These are phyloP conservation scores for Erythrolamprus reginae DNA, from an alignment of 2,113 vertebrate species.

Conservation along the genomic window DNA sequence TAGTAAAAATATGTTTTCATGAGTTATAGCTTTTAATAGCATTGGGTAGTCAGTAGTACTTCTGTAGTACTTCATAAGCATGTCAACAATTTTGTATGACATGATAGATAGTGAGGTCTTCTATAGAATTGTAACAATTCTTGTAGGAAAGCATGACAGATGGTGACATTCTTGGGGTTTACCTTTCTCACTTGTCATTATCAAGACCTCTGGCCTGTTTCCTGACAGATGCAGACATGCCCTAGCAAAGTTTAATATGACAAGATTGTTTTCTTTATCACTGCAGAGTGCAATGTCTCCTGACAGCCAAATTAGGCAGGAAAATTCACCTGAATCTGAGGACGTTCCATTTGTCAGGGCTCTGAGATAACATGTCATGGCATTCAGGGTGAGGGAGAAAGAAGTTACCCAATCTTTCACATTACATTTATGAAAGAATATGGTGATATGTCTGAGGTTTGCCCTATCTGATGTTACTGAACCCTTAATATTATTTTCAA, in stretches of 20 bases:
- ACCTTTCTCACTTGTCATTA: conserved; percentile 74
- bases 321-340: conserved; percentile 53
- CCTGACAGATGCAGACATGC: conserved; percentile 50
- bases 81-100: conserved; percentile 34
- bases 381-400: conserved; percentile 53
- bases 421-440: conserved; percentile 50
- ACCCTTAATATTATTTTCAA: conserved; percentile 43
- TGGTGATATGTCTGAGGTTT: conserved; percentile 45
- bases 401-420: conserved; percentile 60
- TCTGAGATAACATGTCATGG: conserved; percentile 65
- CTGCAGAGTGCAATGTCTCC: conserved; percentile 38
- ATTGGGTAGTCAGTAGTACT: not conserved
- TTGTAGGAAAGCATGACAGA: conserved; percentile 53
- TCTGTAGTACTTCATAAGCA: conserved; percentile 31
- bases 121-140: not conserved
- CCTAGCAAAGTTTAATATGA: conserved; percentile 62
- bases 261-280: conserved; percentile 64
- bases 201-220: conserved; percentile 58
- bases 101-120: conserved; percentile 41
- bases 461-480: conserved; percentile 46
- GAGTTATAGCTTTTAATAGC: not conserved
- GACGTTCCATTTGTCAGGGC: conserved; percentile 54
- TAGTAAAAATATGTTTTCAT: not conserved
- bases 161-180: conserved; percentile 56
- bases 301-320: conserved; percentile 60